Evolutionary conservation across 2,797 vertebrate species (phyloP), one percentile per base, ranked within the genome.

Genomic region (Pogoniulus pusillus): DNA sequence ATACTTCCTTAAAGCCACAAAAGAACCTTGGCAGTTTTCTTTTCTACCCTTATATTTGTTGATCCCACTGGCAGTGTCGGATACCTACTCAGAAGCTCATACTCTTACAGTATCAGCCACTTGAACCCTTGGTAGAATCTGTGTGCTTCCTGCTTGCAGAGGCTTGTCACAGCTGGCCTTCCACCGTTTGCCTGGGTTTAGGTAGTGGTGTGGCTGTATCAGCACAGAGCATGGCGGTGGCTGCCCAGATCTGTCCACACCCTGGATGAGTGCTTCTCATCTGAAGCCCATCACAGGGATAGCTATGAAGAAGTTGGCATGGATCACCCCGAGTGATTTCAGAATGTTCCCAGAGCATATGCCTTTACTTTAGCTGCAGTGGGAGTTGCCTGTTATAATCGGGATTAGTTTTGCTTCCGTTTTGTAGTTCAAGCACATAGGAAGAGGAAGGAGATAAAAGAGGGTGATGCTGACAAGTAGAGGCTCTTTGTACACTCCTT

Each of bases 241-340:
- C 23, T 55, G 29, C 32, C n/a, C 58, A 82, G 37, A 66, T 37
- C 53, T 13, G 27, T 58, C 54, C 1, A 0, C 11, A 15, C 17
- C 23, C 30, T 39, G 53, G 12, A 6, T 17, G n/a, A 39, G 29
- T 60, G 17, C 58, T 65, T 51, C 29, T 34, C 35, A 41, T 32
- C 30, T 47, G 68, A 70, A 81, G 43, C 41, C 15, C 2, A 1
- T 51, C 27, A 35, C n/a, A 0, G 0, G 16, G 24, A 60, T 29
- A 78, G 58, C 68, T 63, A 1, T 59, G 59, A 66, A 72, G 58
- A 62, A 41, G 57, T 45, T 77, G 53, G 16, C 2, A 2, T 51
- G 58, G 43, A 32, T 71, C 73, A 63, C 15, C 16, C 17, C 49
- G 23, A 32, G 29, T n/a, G 69, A 64, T 39, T 75, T 79, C 60